Evolutionary conservation across 2,797 vertebrate genomes (phyloP).

Genomic region (Jordanella pulchra): DNA sequence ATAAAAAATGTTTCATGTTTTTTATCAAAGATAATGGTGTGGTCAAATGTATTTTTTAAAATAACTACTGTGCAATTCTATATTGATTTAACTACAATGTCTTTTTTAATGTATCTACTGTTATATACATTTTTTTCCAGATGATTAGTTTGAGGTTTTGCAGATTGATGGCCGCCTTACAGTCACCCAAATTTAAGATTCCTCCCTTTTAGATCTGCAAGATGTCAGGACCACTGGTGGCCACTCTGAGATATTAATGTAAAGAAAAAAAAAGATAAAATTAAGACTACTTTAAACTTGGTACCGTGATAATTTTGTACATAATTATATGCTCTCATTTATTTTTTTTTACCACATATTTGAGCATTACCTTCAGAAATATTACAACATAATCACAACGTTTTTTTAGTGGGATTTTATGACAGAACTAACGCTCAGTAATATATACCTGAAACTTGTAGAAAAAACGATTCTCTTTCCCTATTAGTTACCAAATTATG

Average conservation of each 20-base stretch:
- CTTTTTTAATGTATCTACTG: background rate
- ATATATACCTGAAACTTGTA: background rate
- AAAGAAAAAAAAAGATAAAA: too few relatives aligned
- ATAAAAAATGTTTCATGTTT: background rate
- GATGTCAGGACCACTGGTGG: too few relatives aligned
- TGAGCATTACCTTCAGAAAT: background rate
- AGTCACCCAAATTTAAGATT: too few relatives aligned
- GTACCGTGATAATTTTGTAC: background rate
- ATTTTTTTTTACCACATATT: background rate
- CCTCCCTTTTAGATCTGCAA: too few relatives aligned
- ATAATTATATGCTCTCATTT: background rate
- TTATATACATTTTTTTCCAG: background rate
- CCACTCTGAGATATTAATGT: background rate
- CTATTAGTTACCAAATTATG: too few relatives aligned
- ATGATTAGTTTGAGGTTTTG: background rate
- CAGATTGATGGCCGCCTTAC: background rate
- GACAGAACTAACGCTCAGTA: background rate
- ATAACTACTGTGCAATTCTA: too few relatives aligned
- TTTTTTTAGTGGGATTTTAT: background rate
- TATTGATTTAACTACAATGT: too few relatives aligned
- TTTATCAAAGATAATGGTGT: background rate
- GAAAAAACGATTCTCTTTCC: background rate
- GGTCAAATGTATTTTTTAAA: too few relatives aligned
- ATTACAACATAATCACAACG: background rate
- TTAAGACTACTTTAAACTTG: background rate